phyloP scores from a whole-genome alignment of 1,140 invertebrate species.

The Pollicipes pollicipes region DNA sequence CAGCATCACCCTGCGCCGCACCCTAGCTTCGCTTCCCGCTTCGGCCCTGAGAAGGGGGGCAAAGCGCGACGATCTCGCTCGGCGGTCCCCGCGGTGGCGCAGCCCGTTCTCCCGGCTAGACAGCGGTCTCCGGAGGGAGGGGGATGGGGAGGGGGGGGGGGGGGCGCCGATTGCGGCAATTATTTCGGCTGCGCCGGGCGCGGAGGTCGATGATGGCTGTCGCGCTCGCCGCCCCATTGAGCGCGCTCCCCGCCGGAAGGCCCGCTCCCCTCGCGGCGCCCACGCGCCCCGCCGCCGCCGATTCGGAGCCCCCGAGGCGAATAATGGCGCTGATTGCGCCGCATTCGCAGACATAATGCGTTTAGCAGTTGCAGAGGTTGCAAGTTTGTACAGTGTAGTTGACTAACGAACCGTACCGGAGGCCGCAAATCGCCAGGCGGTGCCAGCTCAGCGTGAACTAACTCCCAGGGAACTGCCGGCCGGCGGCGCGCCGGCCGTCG shows the following conservation, averaged over 20 bases:
- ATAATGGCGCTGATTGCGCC: background rate
- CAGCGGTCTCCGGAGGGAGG: background rate
- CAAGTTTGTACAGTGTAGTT: background rate
- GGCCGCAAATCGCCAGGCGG: background rate
- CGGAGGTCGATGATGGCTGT: background rate
- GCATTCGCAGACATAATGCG: background rate
- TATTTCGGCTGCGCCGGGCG: background rate
- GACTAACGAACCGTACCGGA: background rate
- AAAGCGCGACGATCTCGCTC: too few relatives aligned
- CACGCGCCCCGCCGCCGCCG: too few relatives aligned
- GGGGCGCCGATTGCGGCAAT: background rate
- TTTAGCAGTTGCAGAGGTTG: conserved; percentile 1
- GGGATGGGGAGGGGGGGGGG: too few relatives aligned
- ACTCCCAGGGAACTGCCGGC: background rate
- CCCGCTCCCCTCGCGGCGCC: background rate
- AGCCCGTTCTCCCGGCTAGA: background rate
- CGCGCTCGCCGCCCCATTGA: background rate
- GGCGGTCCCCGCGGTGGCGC: too few relatives aligned
- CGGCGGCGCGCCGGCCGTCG: too few relatives aligned
- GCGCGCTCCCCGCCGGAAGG: background rate
- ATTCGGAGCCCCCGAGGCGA: background rate
- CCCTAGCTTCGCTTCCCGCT: too few relatives aligned
- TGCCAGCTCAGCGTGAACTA: background rate
- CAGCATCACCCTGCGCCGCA: too few relatives aligned
- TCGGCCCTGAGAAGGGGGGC: too few relatives aligned